Conservation (phyloP, 2,113 vertebrate species). For the Triplophysa dalaica region DNA sequence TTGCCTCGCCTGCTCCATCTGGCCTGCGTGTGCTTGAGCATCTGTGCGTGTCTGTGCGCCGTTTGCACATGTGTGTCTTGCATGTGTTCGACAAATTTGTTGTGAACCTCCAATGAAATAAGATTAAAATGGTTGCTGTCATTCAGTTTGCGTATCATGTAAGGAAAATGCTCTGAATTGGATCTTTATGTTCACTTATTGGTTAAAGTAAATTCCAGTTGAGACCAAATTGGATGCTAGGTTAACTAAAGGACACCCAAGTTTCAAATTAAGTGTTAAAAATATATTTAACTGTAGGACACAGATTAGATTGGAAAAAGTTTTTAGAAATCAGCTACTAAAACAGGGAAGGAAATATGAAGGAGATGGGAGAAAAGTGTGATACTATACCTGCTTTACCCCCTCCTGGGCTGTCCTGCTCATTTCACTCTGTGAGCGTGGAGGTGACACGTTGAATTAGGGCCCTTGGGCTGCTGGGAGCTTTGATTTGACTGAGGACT, state of each 20-base stretch:
- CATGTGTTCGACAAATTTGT: conserved; percentile 35
- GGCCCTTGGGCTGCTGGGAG: conserved; percentile 23
- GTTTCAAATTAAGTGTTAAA: too few species aligned
- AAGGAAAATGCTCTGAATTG: too few species aligned
- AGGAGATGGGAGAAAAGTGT: background rate
- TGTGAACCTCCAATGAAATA: conserved; percentile 36
- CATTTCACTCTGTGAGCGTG: conserved; percentile 27
- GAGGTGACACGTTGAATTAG: conserved; percentile 41
- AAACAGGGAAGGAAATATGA: conserved; percentile 1
- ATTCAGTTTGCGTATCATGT: background rate
- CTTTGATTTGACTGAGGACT: conserved; percentile 45
- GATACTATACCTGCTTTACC: background rate
- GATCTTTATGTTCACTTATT: too few species aligned
- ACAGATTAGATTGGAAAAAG: too few species aligned
- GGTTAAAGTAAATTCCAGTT: too few species aligned
- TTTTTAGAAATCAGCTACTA: background rate
- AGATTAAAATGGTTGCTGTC: conserved; percentile 22
- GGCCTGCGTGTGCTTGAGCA: conserved; percentile 51
- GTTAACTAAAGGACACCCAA: too few species aligned
- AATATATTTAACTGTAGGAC: too few species aligned
- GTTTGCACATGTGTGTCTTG: conserved; percentile 32
- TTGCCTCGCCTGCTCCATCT: conserved; percentile 66
- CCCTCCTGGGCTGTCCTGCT: conserved; percentile 24
- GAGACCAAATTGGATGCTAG: too few species aligned
- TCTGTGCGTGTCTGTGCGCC: conserved; percentile 53